A percentile compares a stretch with the other conserved stretches of the same genome.
These are phyloP conservation scores for Trimorus sp. DNA, from an alignment of 2,888 invertebrate species.

Conservation along the genomic window DNA sequence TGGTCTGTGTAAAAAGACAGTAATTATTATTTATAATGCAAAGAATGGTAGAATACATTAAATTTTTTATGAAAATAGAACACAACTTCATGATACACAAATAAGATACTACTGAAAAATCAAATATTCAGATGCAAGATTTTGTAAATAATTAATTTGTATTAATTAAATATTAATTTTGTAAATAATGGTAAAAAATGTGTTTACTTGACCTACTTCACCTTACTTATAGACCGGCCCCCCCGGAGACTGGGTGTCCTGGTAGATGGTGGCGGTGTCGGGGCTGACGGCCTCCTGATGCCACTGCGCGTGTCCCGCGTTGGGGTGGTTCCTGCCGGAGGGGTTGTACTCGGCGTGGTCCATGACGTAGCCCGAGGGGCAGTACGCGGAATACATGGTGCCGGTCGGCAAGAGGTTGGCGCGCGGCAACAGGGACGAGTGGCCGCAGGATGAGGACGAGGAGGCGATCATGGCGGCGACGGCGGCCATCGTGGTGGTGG, in stretches of 20 bases:
- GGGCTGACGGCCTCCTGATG: conserved; percentile 80
- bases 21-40: too few species aligned
- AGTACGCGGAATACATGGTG: conserved; percentile 79
- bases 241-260: conserved; percentile 79
- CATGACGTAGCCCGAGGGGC: conserved; percentile 79
- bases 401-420: conserved; percentile 76
- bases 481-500: conserved; percentile 76
- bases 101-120: too few species aligned
- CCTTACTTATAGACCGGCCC: conserved; percentile 79
- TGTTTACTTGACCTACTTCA: too few species aligned
- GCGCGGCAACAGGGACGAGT: conserved; percentile 75
- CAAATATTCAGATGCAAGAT: too few species aligned
- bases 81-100: too few species aligned
- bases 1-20: too few species aligned
- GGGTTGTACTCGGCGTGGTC: conserved; percentile 79
- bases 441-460: conserved; percentile 74
- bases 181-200: too few species aligned
- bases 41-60: too few species aligned
- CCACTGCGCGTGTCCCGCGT: conserved; percentile 78
- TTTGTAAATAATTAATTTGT: too few species aligned
- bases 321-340: conserved; percentile 74
- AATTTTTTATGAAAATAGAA: too few species aligned
- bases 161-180: too few species aligned
- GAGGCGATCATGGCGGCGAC: conserved; percentile 79
- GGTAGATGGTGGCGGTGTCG: conserved; percentile 78